A percentile compares a stretch with the other conserved stretches of the same genome.
These are phyloP conservation scores for Euclidia mi DNA, from an alignment of 2,888 invertebrate genomes.

Conservation along the genomic window DNA sequence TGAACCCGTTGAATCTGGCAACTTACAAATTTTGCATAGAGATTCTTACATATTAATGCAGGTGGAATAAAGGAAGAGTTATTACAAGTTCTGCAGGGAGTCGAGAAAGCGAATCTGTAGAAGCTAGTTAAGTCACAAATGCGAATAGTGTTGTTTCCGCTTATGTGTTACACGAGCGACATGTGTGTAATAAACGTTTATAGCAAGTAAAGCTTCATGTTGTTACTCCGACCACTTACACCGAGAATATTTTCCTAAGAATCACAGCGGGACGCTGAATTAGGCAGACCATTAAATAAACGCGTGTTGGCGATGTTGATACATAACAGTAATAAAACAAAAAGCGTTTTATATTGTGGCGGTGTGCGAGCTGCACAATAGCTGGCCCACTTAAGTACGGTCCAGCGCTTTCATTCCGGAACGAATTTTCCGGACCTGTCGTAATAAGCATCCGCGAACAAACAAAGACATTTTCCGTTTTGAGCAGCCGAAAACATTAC, in stretches of 20 bases:
- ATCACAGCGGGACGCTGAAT: conserved; percentile 61
- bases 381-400: conserved; percentile 81
- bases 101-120: background rate
- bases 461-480: conserved; percentile 84
- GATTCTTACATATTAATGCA: too few relatives aligned
- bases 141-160: conserved; percentile 5
- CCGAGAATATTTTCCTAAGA: conserved; percentile 48
- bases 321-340: conserved; percentile 82
- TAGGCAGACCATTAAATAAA: conserved; percentile 76
- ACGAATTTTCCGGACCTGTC: conserved; percentile 80
- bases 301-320: conserved; percentile 79
- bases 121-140: background rate
- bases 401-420: conserved; percentile 78
- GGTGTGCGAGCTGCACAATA: conserved; percentile 75
- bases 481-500: conserved; percentile 78
- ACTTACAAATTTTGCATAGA: too few relatives aligned
- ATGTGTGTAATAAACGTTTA: conserved; percentile 34
- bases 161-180: conserved; percentile 16
- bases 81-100: too few relatives aligned
- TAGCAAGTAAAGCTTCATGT: conserved; percentile 11
- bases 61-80: too few relatives aligned
- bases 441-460: conserved; percentile 83
- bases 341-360: conserved; percentile 79
- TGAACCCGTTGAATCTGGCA: too few relatives aligned
- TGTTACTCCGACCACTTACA: conserved; percentile 20